A percentile compares a stretch with the other conserved stretches of the same genome.
Evolutionary conservation across 1,140 invertebrate genomes (phyloP).

Genomic region (Saccostrea cuccullata): DNA sequence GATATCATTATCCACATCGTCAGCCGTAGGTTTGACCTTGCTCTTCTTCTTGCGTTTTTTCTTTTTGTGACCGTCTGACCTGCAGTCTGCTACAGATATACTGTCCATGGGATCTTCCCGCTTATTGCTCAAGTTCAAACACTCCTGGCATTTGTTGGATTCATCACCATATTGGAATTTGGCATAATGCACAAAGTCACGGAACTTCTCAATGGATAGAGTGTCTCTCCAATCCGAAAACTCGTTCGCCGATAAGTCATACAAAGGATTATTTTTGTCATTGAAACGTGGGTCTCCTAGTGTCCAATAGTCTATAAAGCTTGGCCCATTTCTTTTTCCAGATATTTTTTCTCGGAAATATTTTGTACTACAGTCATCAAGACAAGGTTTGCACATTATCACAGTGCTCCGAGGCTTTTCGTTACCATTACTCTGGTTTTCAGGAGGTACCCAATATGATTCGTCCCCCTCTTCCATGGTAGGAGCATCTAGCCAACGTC

Average conservation of each 20-base stretch:
- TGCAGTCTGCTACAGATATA: slow-evolving; percentile 10
- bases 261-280: slow-evolving; percentile 67
- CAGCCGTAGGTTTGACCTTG: not conserved
- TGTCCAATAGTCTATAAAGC: slow-evolving; percentile 61
- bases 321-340: slow-evolving; percentile 57
- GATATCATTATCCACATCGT: slow-evolving; percentile 23
- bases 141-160: slow-evolving; percentile 62
- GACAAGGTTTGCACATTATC: slow-evolving; percentile 62
- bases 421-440: not conserved
- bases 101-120: not conserved
- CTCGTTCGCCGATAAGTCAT: slow-evolving; percentile 43
- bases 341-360: slow-evolving; percentile 64
- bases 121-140: slow-evolving; percentile 54
- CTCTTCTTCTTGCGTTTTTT: slow-evolving; percentile 64
- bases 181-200: slow-evolving; percentile 65
- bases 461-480: slow-evolving; percentile 62
- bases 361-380: slow-evolving; percentile 63
- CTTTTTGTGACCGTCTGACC: slow-evolving; percentile 57
- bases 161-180: slow-evolving; percentile 57
- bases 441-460: slow-evolving; percentile 65
- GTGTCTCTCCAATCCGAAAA: slow-evolving; percentile 64
- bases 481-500: slow-evolving; percentile 64
- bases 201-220: slow-evolving; percentile 60
- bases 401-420: slow-evolving; percentile 44
- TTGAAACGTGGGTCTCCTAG: slow-evolving; percentile 67